Percentiles rank a stretch among this genome's conserved stretches.
These are phyloP conservation scores for Pseudoatta argentina DNA, from an alignment of 1,140 invertebrate species.

Conservation along the genomic window DNA sequence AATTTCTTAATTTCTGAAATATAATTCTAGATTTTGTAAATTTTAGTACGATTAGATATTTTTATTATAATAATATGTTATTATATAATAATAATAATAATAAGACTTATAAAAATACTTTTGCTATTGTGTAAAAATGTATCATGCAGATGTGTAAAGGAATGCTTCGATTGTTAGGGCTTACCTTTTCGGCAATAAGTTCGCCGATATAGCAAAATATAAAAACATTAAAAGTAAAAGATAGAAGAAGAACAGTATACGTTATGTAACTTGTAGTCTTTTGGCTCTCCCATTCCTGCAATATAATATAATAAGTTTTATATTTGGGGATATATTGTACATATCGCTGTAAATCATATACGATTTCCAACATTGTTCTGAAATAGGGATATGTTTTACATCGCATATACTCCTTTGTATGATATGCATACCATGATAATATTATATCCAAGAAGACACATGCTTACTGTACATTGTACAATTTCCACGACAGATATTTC, in stretches of 20 bases:
- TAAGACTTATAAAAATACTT: too few relatives aligned
- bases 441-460: constrained; percentile 69
- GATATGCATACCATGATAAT: constrained; percentile 62
- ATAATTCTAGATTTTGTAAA: neutral
- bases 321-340: neutral
- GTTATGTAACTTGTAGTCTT: constrained; percentile 61
- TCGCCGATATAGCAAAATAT: constrained; percentile 78
- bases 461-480: constrained; percentile 55
- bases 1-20: neutral
- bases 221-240: constrained; percentile 75
- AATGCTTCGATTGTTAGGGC: neutral
- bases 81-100: too few relatives aligned
- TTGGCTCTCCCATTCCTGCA: constrained; percentile 69
- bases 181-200: constrained; percentile 68
- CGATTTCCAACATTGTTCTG: neutral
- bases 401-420: constrained; percentile 1
- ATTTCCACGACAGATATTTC: constrained; percentile 76
- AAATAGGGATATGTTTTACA: constrained; percentile 3
- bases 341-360: neutral
- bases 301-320: neutral
- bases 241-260: constrained; percentile 63
- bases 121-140: neutral
- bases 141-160: neutral
- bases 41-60: neutral
- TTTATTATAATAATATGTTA: too few relatives aligned